Conservation (phyloP, 2,113 vertebrate genomes). For the Rhegmatorhina hoffmannsi region DNA sequence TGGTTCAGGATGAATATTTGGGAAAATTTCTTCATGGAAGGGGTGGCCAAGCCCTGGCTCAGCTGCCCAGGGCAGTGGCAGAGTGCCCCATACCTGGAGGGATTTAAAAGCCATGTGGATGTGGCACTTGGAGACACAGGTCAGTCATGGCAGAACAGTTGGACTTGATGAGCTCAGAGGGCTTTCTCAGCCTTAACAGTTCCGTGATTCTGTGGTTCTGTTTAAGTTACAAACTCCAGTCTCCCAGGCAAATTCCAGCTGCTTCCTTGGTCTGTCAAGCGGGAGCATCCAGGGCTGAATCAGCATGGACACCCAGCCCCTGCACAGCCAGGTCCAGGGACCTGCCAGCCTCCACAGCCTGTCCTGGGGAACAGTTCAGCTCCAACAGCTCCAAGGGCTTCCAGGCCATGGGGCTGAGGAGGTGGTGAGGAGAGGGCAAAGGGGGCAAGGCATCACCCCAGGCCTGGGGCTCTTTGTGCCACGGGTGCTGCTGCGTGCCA, state of each 20-base stretch:
- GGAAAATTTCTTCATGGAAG: not conserved
- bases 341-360: not conserved
- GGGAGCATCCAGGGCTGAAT: rapidly evolving
- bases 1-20: rapidly evolving
- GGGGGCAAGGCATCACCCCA: not conserved
- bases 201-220: too few species aligned
- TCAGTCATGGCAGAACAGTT: not conserved
- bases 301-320: not conserved
- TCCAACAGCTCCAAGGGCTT: not conserved
- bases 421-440: rapidly evolving
- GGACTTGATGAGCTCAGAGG: not conserved
- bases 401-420: not conserved
- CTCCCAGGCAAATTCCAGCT: not conserved
- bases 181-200: not conserved
- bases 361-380: rapidly evolving
- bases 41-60: rapidly evolving
- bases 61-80: not conserved
- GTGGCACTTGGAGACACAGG: not conserved
- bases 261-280: not conserved
- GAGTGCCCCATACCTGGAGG: not conserved
- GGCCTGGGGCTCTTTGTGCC: not conserved
- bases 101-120: rapidly evolving
- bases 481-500: rapidly evolving
- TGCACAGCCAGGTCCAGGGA: not conserved
- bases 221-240: not conserved